These are phyloP conservation scores for Diploscapter pachys DNA, from an alignment of 1,140 invertebrate species.

Conservation along the genomic window DNA sequence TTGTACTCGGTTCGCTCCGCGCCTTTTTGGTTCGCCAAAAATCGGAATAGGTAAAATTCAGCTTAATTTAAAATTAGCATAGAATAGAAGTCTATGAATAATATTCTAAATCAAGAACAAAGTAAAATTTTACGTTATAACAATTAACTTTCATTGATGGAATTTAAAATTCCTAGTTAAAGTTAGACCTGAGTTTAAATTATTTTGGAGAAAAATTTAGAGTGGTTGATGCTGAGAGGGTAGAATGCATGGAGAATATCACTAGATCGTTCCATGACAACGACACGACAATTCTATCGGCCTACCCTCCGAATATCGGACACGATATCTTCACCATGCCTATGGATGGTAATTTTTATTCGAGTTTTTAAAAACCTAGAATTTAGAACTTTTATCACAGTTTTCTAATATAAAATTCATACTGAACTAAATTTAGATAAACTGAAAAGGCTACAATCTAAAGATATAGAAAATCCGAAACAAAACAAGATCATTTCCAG, in stretches of 20 bases:
- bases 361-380: not conserved
- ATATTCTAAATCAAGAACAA: not conserved
- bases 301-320: slow-evolving; percentile 45
- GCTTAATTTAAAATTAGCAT: too few species aligned
- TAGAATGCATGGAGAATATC: slow-evolving; percentile 55
- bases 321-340: slow-evolving; percentile 49
- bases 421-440: not conserved
- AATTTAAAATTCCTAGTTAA: not conserved
- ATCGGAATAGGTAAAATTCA: slow-evolving; percentile 11
- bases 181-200: not conserved
- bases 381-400: not conserved
- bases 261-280: slow-evolving; percentile 46
- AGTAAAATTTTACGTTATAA: not conserved
- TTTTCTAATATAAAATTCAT: not conserved
- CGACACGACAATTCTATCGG: slow-evolving; percentile 48
- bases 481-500: not conserved
- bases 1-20: slow-evolving; percentile 12
- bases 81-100: too few species aligned
- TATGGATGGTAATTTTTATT: slow-evolving; percentile 39
- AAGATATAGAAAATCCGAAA: not conserved
- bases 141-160: not conserved
- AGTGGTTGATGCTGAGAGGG: slow-evolving; percentile 36
- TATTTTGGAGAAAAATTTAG: not conserved
- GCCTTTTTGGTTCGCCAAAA: slow-evolving; percentile 38
- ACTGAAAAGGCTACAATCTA: not conserved